Base-by-base conservation (phyloP, 2,113 vertebrate genomes). In the Copsychus sechellarum region DNA sequence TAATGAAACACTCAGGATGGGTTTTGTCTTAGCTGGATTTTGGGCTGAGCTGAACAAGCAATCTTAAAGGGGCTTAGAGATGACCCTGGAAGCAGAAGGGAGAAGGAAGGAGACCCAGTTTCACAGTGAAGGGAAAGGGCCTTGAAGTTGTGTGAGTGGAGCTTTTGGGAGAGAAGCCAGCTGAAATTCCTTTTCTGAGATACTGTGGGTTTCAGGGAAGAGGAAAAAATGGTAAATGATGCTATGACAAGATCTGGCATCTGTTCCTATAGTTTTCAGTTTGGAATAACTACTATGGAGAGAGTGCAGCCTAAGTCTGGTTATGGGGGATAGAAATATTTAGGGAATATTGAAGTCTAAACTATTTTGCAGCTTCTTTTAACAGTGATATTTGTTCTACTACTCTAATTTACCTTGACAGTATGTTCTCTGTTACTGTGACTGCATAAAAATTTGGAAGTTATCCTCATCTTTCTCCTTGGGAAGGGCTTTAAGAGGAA, bases 11-110 rank as follows among this genome's bases (percentile, higher is more conserved):
- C 97, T 98, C 98, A 98, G 98, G 98, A 97, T 98, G 98, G 98
- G 97, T 98, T 98, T 98, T 97, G 98, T 98, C 98, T 99, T 98
- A 99, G 98, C 97, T 97, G 98, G 99, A 99, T 99, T 99, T 98
- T 97, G 88, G 50, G 64, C 74, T 67, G 94, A 97, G 98, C 98
- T 97, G 97, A 98, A 96, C 98, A 98, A 98, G 98, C 98, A 96
- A 67, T 96, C 97, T 98, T 96, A 97, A 95, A 94, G 91, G 96
- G 97, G 98, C 98, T 99, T 98, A 98, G 90, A 88, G 64, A 95
- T 98, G 98, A 98, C 98, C 98, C 98, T 98, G 94, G 92, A 42
- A 90, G 36, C 34, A 72, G 93, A 74, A 94, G 91, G 85, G 61
- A 92, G 89, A 36, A 26, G 80, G 92, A 71, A 14, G 67, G 67